Percentiles rank a stretch among this genome's conserved stretches.
These are phyloP conservation scores for Karalla daura DNA, from an alignment of 2,797 vertebrate species.

Conservation along the genomic window DNA sequence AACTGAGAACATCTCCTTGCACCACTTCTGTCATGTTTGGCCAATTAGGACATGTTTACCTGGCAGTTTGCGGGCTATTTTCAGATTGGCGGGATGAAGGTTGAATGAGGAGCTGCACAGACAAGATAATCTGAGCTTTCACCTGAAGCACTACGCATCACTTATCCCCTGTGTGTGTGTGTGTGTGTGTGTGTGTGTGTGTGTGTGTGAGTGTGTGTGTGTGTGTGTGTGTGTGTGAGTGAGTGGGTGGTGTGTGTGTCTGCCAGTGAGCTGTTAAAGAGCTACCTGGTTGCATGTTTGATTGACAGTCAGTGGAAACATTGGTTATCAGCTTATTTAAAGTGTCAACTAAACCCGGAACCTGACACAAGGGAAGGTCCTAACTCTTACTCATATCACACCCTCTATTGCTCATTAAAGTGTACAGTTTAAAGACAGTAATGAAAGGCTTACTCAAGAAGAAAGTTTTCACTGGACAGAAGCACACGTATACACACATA, in stretches of 20 bases:
- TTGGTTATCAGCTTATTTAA: background rate
- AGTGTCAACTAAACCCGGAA: background rate
- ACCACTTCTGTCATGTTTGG: background rate
- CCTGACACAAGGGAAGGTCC: too few species aligned
- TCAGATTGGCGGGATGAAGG: background rate
- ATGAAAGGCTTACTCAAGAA: too few species aligned
- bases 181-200: too few species aligned
- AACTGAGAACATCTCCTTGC: background rate
- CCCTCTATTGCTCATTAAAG: too few species aligned
- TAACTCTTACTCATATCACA: too few species aligned
- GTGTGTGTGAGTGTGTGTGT: too few species aligned
- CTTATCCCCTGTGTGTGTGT: constrained; percentile 28
- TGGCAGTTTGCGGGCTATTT: background rate
- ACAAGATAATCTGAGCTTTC: constrained; percentile 61
- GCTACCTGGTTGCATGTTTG: background rate
- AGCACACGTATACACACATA: background rate
- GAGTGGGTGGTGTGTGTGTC: too few species aligned
- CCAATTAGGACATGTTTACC: background rate
- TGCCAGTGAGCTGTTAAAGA: constrained; percentile 1
- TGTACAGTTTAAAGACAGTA: constrained; percentile 27
- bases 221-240: too few species aligned
- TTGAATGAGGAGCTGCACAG: constrained; percentile 47
- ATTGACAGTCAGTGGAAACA: background rate
- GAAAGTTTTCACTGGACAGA: background rate
- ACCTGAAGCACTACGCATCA: constrained; percentile 10